Base-by-base conservation (phyloP, 23 tunicate genomes). In the Trididemnum miniatum region DNA sequence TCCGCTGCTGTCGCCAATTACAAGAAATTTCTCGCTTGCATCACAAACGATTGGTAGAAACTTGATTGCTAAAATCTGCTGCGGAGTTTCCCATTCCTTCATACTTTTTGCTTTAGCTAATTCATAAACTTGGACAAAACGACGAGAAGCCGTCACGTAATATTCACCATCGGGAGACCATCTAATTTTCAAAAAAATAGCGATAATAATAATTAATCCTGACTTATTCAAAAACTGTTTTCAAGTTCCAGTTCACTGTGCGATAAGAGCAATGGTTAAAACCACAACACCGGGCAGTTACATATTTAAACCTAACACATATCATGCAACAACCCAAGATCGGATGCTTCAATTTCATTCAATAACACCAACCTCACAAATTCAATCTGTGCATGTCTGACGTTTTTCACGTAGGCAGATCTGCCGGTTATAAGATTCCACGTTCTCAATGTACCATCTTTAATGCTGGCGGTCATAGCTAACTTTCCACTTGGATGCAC, bases 401-500 rank as follows among this genome's bases (percentile, higher is more conserved):
- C 59, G 44, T 93, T 93, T 75, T 88, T 93, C 1, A 93, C 77
- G 72, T 73, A 93, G 0, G 76, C 89, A 32, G 87, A 71, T 51
- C 98, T 59, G n/a, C 93, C 93, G 34, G 84, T 64, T 30, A 93
- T 65, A 80, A 93, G 62, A 51, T 93, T 86, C 98, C 98, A 93
- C 9, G 98, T 93, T 7, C 90, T 35, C 29, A 93, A 39, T 35
- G 89, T 44, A 23, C 98, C 98, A 84, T 88, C 93, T 80, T 88
- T 84, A 15, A 78, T 65, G 9, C 84, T 80, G 15, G 79, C 94
- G 1, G 98, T 84, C 86, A 93, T 74, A 1, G 91, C 87, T 36
- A 93, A 40, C 65, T 93, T 93, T 9, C 89, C 93, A 52, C 87
- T 54, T 37, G 98, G 98, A 67, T 93, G 98, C 20, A 89, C 54